Evolutionary conservation across 2,113 vertebrate species (phyloP), one percentile per base, ranked within the genome.

Genomic region (Passer domesticus): DNA sequence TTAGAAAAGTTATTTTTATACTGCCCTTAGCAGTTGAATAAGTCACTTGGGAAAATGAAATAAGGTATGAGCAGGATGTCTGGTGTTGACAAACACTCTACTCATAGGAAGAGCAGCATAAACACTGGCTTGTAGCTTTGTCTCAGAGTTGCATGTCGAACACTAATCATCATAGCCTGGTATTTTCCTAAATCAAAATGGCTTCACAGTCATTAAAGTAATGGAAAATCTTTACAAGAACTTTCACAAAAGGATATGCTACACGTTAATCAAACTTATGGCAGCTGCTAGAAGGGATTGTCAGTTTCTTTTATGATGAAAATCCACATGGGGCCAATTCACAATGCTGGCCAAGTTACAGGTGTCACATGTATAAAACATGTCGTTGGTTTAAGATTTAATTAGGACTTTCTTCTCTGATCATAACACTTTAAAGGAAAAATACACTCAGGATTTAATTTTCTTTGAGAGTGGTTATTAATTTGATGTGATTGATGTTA

Each of bases 401-500:
- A 98, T 97, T 97, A 97, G 93, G 92, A 89, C 60, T 89, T 80
- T 81, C 93, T 89, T 96, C 89, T 94, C 92, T 30, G n/a, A 91
- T 97, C 93, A 85, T 89, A 94, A 90, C 91, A 83, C 89, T 93
- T 97, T 94, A 95, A 92, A 81, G 63, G 90, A 82, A 97, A 97
- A 96, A 95, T 91, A 94, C 96, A 95, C 97, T 82, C 76, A 96
- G 97, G 97, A 94, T 95, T 63, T 97, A 78, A 74, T 95, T 97
- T 96, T 93, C 95, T 89, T 91, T 67, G 89, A 95, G 94, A 97
- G 91, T 90, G 68, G 96, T 98, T 98, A 98, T 98, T 98, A 98
- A 98, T 98, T 97, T 92, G 89, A 93, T 96, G 89, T 96, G 97
- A 98, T 93, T 97, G 97, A 97, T 97, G 97, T 96, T 97, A 97